Base-by-base conservation (phyloP, 2,888 invertebrate species). In the Lasiommata megera region DNA sequence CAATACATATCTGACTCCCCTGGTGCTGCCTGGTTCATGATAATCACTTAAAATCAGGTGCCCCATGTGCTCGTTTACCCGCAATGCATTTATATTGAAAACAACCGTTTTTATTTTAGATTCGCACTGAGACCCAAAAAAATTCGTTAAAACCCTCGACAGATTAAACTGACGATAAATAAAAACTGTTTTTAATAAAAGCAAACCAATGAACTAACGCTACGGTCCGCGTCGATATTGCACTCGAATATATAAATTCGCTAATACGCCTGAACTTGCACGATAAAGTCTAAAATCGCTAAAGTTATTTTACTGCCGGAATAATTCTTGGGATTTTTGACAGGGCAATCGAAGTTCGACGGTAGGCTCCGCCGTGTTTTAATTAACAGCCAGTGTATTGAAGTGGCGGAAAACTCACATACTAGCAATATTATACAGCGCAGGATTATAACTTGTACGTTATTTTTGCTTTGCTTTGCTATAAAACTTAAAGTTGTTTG, bases 261-360 rank as follows among this genome's bases (percentile, higher is more conserved):
- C 85, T 88, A 88, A 88, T 88, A 87, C 80, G 82, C 87, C 88
- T 89, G 89, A 88, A 85, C 85, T 82, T 77, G 73, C 66, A 70
- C 87, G 89, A 89, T 89, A 90, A 87, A 87, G 82, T 82, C 88
- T 87, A 88, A 89, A 88, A 86, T 88, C 82, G 87, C 76, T 76
- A 77, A 86, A 89, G 82, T 89, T 88, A 89, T 88, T 88, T 83
- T 79, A 82, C 82, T 80, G 75, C 79, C 76, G 79, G 82, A 84
- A 89, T 90, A 89, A 90, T 88, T 89, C 89, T 88, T 89, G 80
- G 86, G 84, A 88, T 90, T 89, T 90, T 90, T 90, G 89, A 90
- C 89, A 89, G 90, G 80, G 83, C 88, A 89, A 90, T 90, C 88
- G 89, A 89, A 89, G 87, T 89, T 50, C 50, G 50, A 12, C 50